Conservation (phyloP, 2,797 vertebrate species). For the Poeciliopsis gracilis region DNA sequence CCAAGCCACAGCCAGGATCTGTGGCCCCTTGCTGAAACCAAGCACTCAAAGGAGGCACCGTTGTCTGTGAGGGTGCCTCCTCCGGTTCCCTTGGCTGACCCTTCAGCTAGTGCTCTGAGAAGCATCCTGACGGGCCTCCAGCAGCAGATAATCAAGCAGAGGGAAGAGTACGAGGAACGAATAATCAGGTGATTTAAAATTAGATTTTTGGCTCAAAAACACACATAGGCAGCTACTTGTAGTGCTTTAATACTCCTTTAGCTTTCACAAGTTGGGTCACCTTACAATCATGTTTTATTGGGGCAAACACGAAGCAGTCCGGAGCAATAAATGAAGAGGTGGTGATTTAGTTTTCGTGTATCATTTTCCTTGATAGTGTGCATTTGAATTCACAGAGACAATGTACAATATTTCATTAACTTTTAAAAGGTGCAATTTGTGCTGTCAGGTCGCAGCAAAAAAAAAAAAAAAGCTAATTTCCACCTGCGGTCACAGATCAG, state of each 20-base stretch:
- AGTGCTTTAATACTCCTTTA: neutral
- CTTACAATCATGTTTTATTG: neutral
- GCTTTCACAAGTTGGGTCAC: neutral
- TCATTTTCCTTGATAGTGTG: neutral
- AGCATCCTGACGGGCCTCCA: conserved; percentile 76
- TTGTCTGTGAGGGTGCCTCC: conserved; percentile 62
- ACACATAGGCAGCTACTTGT: too few species aligned
- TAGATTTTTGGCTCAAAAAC: neutral
- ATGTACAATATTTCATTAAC: too few species aligned
- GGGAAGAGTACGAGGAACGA: conserved; percentile 73
- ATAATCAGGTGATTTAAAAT: conserved; percentile 68
- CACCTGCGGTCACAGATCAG: too few species aligned
- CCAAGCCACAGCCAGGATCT: conserved; percentile 14
- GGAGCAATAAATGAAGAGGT: neutral
- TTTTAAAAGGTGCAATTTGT: too few species aligned
- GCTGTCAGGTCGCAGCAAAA: too few species aligned
- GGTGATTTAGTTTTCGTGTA: neutral
- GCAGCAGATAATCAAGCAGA: conserved; percentile 76
- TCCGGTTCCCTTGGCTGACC: conserved; percentile 69
- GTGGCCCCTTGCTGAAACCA: conserved; percentile 33
- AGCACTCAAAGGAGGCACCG: conserved; percentile 28
- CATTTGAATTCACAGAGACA: neutral
- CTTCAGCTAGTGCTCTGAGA: conserved; percentile 70
- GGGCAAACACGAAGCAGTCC: neutral
- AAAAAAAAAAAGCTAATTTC: too few species aligned